Conservation (phyloP, 2,797 vertebrate genomes). For the Lutra lutra region DNA sequence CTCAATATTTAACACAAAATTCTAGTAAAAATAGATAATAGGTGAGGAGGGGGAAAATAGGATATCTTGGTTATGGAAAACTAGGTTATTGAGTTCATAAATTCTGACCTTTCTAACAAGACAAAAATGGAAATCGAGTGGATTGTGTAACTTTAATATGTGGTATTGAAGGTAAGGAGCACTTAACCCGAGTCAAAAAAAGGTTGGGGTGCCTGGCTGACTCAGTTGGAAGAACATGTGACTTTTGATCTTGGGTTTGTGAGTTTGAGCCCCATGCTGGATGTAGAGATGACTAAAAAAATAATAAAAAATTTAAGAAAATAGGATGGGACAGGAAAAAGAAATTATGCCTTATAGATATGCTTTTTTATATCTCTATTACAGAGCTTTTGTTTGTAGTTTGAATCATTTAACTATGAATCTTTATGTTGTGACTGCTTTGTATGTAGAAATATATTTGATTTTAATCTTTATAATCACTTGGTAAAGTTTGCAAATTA, state of each 20-base stretch:
- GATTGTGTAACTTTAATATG: not conserved
- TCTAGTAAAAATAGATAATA: conserved; percentile 5
- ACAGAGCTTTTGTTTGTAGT: conserved; percentile 8
- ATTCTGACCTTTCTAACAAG: not conserved
- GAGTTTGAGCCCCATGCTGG: not conserved
- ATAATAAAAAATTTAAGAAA: not conserved
- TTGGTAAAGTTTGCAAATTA: conserved; percentile 23
- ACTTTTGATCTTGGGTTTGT: not conserved
- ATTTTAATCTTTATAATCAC: conserved; percentile 30
- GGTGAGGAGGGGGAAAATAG: not conserved
- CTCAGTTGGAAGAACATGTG: not conserved
- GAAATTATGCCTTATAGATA: not conserved
- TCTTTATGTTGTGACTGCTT: not conserved
- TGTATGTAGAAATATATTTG: not conserved
- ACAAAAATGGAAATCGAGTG: conserved; percentile 1
- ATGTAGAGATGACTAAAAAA: not conserved
- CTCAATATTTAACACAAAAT: conserved; percentile 4
- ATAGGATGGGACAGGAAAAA: not conserved
- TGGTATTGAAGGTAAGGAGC: not conserved
- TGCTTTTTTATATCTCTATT: not conserved
- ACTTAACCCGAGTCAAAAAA: not conserved
- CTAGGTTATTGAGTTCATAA: not conserved
- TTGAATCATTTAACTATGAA: not conserved
- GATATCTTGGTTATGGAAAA: not conserved
- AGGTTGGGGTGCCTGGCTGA: not conserved